A percentile compares a stretch with the other conserved stretches of the same genome.
Conservation (phyloP, 2,797 vertebrate species). For the Otus scops region DNA sequence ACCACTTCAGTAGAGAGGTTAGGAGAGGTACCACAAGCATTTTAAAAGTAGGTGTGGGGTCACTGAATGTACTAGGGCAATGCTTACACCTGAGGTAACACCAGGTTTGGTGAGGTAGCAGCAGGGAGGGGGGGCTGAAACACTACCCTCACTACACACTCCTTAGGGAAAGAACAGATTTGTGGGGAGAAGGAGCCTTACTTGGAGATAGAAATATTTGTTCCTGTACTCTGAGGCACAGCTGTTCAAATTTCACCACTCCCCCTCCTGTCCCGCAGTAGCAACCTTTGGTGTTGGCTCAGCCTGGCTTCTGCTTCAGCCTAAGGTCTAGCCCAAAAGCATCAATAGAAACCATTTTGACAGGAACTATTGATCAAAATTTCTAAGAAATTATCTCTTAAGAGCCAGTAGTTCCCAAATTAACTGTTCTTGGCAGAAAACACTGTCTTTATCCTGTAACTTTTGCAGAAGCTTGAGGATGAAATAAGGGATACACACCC, state of each 20-base stretch:
- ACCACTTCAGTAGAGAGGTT: background rate
- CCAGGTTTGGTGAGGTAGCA: background rate
- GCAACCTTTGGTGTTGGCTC: background rate
- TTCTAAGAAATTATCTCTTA: background rate
- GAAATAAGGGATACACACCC: background rate
- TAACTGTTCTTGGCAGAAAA: background rate
- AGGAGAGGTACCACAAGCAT: background rate
- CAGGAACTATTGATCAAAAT: background rate
- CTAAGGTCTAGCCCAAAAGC: background rate
- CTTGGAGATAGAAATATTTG: background rate
- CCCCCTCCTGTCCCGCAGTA: background rate
- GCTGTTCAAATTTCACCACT: background rate
- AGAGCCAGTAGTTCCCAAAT: background rate
- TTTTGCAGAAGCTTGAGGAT: background rate
- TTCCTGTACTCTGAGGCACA: background rate
- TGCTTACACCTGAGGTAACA: background rate
- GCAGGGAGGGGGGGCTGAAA: background rate
- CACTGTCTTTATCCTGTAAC: background rate
- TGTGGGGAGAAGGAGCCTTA: background rate
- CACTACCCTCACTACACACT: fast-evolving
- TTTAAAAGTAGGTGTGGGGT: background rate
- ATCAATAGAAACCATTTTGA: background rate
- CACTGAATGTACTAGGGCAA: background rate
- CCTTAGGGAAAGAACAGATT: background rate
- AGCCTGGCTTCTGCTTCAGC: background rate